Percentiles rank a stretch among this genome's conserved stretches.
Conservation (phyloP, 2,888 invertebrate species). For the Oscheius myriophilus region DNA sequence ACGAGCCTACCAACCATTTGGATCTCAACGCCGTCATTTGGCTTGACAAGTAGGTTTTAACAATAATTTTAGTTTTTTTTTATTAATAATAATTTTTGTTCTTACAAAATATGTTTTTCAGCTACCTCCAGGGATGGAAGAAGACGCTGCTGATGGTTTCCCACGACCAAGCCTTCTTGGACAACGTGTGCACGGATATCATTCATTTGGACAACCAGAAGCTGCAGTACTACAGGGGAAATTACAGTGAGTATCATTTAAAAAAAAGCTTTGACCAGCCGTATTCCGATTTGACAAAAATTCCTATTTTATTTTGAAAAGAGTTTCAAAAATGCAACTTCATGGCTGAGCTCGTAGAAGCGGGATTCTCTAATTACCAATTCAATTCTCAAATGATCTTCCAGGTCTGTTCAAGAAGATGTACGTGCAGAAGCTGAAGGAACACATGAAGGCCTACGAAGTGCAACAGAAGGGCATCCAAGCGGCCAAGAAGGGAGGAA, state of each 20-base stretch:
- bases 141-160: constrained; percentile 97
- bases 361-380: background rate
- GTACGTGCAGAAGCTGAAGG: constrained; percentile 92
- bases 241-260: constrained; percentile 78
- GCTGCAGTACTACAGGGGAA: constrained; percentile 94
- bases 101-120: constrained; percentile 70
- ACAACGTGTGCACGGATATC: constrained; percentile 98
- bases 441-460: constrained; percentile 95
- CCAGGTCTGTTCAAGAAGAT: constrained; percentile 88
- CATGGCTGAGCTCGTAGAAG: background rate
- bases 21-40: constrained; percentile 99
- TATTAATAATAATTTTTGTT: background rate
- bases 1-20: constrained; percentile 99
- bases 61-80: background rate
- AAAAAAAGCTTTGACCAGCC: too few species aligned
- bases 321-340: too few species aligned
- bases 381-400: too few species aligned
- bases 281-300: too few species aligned
- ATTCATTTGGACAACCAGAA: constrained; percentile 95
- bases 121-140: constrained; percentile 96
- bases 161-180: constrained; percentile 99
- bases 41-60: constrained; percentile 87
- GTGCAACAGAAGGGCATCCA: constrained; percentile 96
- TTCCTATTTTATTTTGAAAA: too few species aligned
- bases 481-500: constrained; percentile 93